Evolutionary conservation across 2,113 vertebrate species (phyloP).

Genomic region (Tapirus terrestris): DNA sequence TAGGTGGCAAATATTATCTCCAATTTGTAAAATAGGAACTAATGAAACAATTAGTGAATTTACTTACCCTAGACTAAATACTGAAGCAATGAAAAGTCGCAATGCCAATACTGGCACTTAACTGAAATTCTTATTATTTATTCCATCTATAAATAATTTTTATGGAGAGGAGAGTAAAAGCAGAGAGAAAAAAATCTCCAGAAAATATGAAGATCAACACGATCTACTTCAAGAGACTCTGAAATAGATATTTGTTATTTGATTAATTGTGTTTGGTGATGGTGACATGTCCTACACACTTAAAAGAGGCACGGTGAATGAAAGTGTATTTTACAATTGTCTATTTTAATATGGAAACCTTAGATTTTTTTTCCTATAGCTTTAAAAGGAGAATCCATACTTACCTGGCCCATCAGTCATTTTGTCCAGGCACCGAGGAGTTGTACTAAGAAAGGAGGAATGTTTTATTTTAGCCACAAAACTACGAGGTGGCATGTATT

Average conservation of each 20-base stretch:
- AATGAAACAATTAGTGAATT: not conserved
- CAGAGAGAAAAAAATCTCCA: not conserved
- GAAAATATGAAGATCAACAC: not conserved
- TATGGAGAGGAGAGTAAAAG: not conserved
- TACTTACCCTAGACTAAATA: not conserved
- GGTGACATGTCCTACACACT: not conserved
- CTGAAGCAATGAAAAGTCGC: not conserved
- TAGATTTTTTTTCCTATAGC: not conserved
- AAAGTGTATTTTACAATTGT: not conserved
- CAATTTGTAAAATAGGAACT: constrained; percentile 49
- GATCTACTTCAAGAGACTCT: not conserved
- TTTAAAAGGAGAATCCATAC: not conserved
- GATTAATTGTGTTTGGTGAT: not conserved
- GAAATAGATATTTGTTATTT: not conserved
- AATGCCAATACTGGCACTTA: not conserved
- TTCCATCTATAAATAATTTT: not conserved
- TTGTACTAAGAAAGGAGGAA: constrained; percentile 86
- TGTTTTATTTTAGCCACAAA: constrained; percentile 84
- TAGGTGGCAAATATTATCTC: constrained; percentile 13
- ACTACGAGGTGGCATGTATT: constrained; percentile 81
- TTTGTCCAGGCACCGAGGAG: constrained; percentile 69
- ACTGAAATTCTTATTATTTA: not conserved
- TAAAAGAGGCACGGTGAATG: not conserved
- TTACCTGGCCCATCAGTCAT: constrained; percentile 75
- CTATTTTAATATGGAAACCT: not conserved